Conservation (phyloP, 2,888 invertebrate species). For the Xestia rhomboidea region DNA sequence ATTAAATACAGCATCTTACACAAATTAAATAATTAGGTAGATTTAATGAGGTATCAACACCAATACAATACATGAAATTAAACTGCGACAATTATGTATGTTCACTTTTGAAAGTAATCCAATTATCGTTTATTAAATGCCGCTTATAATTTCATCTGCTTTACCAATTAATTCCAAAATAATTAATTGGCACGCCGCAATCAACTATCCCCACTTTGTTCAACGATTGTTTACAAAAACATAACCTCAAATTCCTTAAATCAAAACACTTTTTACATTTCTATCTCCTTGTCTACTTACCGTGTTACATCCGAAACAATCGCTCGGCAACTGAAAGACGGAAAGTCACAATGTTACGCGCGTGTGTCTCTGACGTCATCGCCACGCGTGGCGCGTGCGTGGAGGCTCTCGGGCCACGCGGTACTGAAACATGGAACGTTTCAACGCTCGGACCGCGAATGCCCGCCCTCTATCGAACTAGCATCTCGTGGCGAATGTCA, state of each 20-base stretch:
- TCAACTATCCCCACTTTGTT: background rate
- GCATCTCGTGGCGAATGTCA: constrained; percentile 22
- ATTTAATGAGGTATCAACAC: background rate
- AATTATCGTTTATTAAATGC: background rate
- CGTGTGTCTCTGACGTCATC: constrained; percentile 60
- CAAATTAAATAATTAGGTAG: background rate
- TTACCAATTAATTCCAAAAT: background rate
- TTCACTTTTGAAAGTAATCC: background rate
- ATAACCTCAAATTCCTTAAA: constrained; percentile 38
- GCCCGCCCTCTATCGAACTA: constrained; percentile 58
- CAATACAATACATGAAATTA: background rate
- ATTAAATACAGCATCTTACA: background rate
- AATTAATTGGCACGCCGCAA: background rate
- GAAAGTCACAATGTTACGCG: constrained; percentile 31
- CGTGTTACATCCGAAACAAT: constrained; percentile 52
- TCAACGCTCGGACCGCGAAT: constrained; percentile 23
- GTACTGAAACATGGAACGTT: constrained; percentile 62
- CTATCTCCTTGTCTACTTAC: constrained; percentile 33
- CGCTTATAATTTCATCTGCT: background rate
- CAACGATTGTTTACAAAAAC: constrained; percentile 46
- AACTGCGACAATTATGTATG: background rate
- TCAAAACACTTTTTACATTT: background rate
- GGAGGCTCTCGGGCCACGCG: constrained; percentile 69
- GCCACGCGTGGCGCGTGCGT: constrained; percentile 69
- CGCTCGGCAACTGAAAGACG: constrained; percentile 55